Base-by-base conservation (phyloP, 2,797 vertebrate species). In the Chloroceryle amazona region DNA sequence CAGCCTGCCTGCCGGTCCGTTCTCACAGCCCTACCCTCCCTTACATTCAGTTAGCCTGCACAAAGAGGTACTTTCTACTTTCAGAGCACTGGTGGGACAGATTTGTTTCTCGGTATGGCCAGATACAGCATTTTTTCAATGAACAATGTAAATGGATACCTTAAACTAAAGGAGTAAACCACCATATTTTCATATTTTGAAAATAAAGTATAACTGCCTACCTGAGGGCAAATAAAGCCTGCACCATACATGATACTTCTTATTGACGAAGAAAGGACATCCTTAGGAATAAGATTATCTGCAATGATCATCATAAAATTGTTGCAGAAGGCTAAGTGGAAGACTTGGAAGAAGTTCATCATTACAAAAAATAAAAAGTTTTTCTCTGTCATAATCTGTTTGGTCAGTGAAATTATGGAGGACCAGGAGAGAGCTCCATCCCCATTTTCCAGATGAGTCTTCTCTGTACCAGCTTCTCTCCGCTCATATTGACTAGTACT, bases 271-370 rank as follows among this genome's bases (percentile, higher is more conserved):
- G 99, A 98, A 76, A 99, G 98, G 58, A 97, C 97, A 41, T 99
- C 91, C 18, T 92, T 95, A 17, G 99, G 99, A 96, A 99, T 99
- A 80, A 99, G 98, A 88, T 98, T 98, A 89, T 99, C 99, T 0
- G 97, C 95, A 87, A 99, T 99, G 91, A 99, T 99, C 96, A 99
- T 98, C 96, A 99, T 99, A 88, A 99, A 99, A 97, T 99, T 99
- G 97, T 94, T 99, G 89, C 98, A 99, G 97, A 99, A 99, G 31
- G 98, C 98, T 67, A 99, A 86, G 89, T 99, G 98, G 96, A 99
- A 99, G 88, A 99, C 98, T 97, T 99, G 99, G 93, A 98, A 99
- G 96, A 99, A 99, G 98, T 99, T 99, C 99, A 99, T 99, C 0
- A 98, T 51, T 41, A 99, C 98, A 88, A 99, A 99, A 75, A 98